These are phyloP conservation scores for Sacculina carcini DNA, from an alignment of 2,888 invertebrate species.

Conservation along the genomic window DNA sequence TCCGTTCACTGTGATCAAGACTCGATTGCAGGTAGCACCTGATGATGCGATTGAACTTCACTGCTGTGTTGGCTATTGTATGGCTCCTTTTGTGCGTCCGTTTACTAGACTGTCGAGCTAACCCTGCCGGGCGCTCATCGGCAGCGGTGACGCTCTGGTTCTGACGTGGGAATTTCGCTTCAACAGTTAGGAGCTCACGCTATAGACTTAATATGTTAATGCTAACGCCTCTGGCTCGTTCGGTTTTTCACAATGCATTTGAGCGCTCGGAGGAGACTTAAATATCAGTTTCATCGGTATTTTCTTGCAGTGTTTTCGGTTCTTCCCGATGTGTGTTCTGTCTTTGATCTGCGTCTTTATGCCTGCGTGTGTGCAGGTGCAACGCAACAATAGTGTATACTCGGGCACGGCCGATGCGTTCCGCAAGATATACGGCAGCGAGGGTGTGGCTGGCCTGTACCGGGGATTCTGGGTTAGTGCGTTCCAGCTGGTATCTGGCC, in stretches of 20 bases:
- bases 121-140: too few relatives aligned
- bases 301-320: conserved; percentile 8
- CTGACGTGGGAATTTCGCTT: too few relatives aligned
- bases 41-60: too few relatives aligned
- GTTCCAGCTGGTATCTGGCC: conserved; percentile 43
- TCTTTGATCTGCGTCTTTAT: neutral
- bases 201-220: too few relatives aligned
- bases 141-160: too few relatives aligned
- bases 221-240: too few relatives aligned
- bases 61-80: too few relatives aligned
- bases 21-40: conserved; percentile 69
- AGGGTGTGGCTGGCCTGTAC: conserved; percentile 67
- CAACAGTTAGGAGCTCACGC: too few relatives aligned
- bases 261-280: neutral
- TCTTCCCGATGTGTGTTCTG: neutral
- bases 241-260: too few relatives aligned
- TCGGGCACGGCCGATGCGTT: conserved; percentile 56
- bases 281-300: neutral
- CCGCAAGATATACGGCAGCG: conserved; percentile 51
- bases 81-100: too few relatives aligned
- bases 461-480: conserved; percentile 87
- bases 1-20: conserved; percentile 78
- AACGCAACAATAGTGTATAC: conserved; percentile 18
- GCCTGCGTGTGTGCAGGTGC: conserved; percentile 13
- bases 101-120: too few relatives aligned